A percentile compares a stretch with the other conserved stretches of the same genome.
Conservation (phyloP, 2,113 vertebrate genomes). For the Junco hyemalis region DNA sequence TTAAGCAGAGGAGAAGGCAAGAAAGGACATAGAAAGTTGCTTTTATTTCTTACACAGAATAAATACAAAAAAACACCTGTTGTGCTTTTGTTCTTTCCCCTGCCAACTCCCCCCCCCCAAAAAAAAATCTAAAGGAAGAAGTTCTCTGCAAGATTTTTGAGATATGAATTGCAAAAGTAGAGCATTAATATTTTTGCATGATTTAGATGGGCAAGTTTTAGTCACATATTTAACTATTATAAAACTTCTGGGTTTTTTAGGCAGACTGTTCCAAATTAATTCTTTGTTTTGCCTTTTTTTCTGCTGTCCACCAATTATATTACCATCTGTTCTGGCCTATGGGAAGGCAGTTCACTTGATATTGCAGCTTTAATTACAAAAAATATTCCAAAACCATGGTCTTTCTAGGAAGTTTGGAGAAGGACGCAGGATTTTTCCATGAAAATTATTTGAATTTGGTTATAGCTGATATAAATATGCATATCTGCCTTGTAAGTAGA, state of each 20-base stretch:
- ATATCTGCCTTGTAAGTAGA: not conserved
- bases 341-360: not conserved
- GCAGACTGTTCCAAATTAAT: not conserved
- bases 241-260: not conserved
- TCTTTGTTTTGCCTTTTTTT: not conserved
- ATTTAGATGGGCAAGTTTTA: not conserved
- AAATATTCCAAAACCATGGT: not conserved
- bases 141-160: not conserved
- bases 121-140: not conserved
- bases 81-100: not conserved
- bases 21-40: not conserved
- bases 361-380: not conserved
- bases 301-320: not conserved
- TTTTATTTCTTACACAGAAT: not conserved
- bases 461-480: not conserved
- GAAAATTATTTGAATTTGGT: not conserved
- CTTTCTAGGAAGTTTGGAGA: not conserved
- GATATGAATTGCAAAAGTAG: not conserved
- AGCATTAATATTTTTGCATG: not conserved
- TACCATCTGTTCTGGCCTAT: not conserved
- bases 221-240: not conserved
- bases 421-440: not conserved
- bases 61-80: not conserved
- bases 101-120: fast-evolving
- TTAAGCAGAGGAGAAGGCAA: not conserved